Evolutionary conservation across 2,797 vertebrate species (phyloP).

Genomic region (Amblyraja radiata): DNA sequence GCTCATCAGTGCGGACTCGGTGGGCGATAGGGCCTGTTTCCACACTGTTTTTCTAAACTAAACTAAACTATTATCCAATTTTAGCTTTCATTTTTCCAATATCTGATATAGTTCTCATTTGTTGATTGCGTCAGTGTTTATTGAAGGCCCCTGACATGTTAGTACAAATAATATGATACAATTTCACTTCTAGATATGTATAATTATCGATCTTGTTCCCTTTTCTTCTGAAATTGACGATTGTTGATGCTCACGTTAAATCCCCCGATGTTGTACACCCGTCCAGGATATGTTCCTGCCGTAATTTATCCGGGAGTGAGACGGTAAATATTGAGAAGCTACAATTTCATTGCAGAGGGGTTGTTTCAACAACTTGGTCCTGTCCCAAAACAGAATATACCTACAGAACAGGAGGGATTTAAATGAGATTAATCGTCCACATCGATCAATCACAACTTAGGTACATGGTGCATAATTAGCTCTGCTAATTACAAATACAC

Average conservation of each 20-base stretch:
- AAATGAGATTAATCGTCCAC: background rate
- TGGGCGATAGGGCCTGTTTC: too few relatives aligned
- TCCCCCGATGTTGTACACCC: background rate
- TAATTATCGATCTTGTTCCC: background rate
- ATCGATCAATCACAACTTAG: background rate
- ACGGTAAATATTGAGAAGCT: background rate
- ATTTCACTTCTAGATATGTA: background rate
- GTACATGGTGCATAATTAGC: constrained; percentile 19
- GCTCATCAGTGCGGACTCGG: too few relatives aligned
- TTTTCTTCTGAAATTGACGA: background rate
- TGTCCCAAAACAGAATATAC: background rate
- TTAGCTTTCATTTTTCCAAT: background rate
- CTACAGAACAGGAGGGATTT: background rate
- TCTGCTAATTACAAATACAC: background rate
- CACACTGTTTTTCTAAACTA: too few relatives aligned
- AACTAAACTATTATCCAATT: background rate
- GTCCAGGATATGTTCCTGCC: background rate
- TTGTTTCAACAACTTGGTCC: background rate
- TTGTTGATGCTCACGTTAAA: background rate
- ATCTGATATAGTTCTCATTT: background rate
- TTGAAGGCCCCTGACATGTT: background rate
- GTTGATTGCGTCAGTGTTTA: background rate
- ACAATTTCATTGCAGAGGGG: background rate
- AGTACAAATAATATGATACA: background rate
- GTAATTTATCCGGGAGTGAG: background rate